Base-by-base conservation (phyloP, 1,140 invertebrate genomes). In the Bradysia coprophila region DNA sequence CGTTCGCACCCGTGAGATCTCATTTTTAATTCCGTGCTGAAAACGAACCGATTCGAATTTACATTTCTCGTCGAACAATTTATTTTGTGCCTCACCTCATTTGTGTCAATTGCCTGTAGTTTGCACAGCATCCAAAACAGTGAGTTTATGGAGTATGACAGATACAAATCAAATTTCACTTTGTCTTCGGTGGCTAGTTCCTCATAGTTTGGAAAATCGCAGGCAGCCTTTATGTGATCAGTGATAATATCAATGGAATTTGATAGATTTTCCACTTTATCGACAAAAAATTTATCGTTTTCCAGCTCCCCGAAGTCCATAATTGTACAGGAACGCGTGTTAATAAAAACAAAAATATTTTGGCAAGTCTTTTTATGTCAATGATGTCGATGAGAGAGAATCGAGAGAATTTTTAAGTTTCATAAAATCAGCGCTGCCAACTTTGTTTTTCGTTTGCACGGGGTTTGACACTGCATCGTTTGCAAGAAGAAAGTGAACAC, bases 81-180 rank as follows among this genome's bases (percentile, higher is more conserved):
- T 38, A 19, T 38, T 40, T 22, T 9, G 11, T 21, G 19, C 23
- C 45, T 45, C 42, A 48, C 49, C 38, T 57, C 56, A 31, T 56
- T 64, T 0, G 69, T 66, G 56, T 76, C 70, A 41, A 66, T 48
- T 5, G 72, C 72, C 48, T 68, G 54, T 24, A 69, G 61, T 40
- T 68, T 57, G 38, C 75, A 46, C 49, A 73, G 64, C 40, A 74
- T 61, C 71, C 72, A 76, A 48, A 67, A 68, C 13, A 75, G 51
- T 1, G 71, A 69, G 55, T 72, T 75, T 16, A 74, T 50, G 3
- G 66, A 56, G 46, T 68, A 75, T 0, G 62, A 58, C 10, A 72
- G 50, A 47, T 73, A 73, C 40, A 75, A 53, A 57, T 76, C 72
- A 22, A 68, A 64, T 54, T 75, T 69, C 18, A 73, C 65, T 55